Evolutionary conservation across 2,113 vertebrate species (phyloP).

Genomic region (Chionis minor): DNA sequence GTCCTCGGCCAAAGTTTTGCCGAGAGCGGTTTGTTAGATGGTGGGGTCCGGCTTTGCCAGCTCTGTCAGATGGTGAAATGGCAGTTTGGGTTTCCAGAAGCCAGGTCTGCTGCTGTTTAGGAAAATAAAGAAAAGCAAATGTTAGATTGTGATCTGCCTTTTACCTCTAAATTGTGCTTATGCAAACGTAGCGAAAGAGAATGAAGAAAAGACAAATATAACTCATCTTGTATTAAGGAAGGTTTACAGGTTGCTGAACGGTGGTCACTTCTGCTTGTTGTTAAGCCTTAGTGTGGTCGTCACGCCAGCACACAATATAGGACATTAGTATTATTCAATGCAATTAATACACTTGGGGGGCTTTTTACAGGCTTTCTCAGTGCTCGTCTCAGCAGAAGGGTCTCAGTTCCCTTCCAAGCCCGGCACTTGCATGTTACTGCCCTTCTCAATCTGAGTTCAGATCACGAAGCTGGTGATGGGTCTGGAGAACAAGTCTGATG

Average conservation of each 20-base stretch:
- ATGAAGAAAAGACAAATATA: not conserved
- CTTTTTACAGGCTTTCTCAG: not conserved
- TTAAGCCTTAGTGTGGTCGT: not conserved
- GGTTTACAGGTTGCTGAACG: not conserved
- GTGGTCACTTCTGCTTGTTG: not conserved
- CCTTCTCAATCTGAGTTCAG: not conserved
- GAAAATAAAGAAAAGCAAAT: not conserved
- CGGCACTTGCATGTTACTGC: accelerated
- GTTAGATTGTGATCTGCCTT: not conserved
- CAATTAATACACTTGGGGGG: not conserved
- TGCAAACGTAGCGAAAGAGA: not conserved
- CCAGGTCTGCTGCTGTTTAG: not conserved
- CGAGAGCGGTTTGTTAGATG: not conserved
- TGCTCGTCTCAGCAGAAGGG: not conserved
- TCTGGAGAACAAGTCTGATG: no score
- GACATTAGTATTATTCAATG: accelerated
- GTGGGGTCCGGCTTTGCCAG: not conserved
- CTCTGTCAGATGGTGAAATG: not conserved
- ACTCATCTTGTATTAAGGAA: not conserved
- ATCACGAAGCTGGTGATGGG: no score
- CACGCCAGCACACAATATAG: not conserved
- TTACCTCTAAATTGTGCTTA: not conserved
- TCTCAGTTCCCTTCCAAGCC: not conserved
- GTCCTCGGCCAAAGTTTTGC: not conserved
- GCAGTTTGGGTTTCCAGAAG: not conserved